phyloP scores from a whole-genome alignment of 2,888 invertebrate genomes.

The Trissolcus japonicus region DNA sequence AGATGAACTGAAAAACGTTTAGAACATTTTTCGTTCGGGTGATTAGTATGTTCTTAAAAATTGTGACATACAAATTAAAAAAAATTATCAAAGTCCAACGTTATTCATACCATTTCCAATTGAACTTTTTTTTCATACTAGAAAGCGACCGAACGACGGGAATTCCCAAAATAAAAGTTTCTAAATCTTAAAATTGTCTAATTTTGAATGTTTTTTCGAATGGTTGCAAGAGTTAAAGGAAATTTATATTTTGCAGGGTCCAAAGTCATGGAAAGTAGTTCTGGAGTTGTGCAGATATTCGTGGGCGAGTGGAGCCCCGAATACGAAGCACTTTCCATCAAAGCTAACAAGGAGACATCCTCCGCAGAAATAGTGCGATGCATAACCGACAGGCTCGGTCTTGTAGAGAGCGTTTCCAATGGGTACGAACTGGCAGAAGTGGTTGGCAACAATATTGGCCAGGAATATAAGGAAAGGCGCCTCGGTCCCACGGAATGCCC shows the following conservation, averaged over 20 bases:
- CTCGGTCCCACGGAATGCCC: constrained; percentile 89
- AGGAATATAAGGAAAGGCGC: constrained; percentile 94
- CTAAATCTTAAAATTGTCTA: too few species aligned
- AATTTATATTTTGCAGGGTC: constrained; percentile 61
- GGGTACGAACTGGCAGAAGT: constrained; percentile 92
- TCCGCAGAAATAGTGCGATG: constrained; percentile 94
- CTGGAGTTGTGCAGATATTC: constrained; percentile 83
- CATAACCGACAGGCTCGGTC: constrained; percentile 83
- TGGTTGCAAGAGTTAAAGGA: neutral
- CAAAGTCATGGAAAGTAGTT: constrained; percentile 72
- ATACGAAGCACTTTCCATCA: constrained; percentile 92
- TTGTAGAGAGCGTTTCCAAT: constrained; percentile 78
- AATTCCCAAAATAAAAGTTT: too few species aligned
- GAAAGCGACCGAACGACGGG: too few species aligned
- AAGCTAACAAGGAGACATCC: constrained; percentile 93
- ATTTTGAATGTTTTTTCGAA: too few species aligned
- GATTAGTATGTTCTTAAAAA: too few species aligned
- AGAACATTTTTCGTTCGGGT: too few species aligned
- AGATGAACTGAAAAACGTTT: too few species aligned
- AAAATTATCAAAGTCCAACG: too few species aligned
- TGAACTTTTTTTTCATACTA: too few species aligned
- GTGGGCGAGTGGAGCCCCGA: constrained; percentile 91
- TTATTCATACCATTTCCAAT: too few species aligned
- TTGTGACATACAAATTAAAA: too few species aligned
- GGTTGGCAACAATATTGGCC: constrained; percentile 89